These are phyloP conservation scores for Percina caprodes DNA, from an alignment of 2,113 vertebrate genomes.

Conservation along the genomic window DNA sequence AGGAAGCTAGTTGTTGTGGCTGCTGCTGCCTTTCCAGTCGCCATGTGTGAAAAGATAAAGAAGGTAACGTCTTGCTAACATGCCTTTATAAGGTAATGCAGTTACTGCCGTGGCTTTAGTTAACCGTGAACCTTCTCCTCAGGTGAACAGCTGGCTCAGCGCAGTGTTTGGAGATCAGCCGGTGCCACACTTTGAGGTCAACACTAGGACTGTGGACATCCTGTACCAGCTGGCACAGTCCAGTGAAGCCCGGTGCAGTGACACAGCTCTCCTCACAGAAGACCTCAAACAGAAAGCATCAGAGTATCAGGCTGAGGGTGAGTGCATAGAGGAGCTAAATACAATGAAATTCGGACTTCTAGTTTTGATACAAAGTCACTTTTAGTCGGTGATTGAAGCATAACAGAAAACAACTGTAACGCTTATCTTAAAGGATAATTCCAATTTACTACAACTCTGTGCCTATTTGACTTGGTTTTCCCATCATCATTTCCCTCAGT, in stretches of 20 bases:
- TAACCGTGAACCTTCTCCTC: background rate
- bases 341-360: too few relatives aligned
- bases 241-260: conserved; percentile 80
- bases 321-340: conserved; percentile 40
- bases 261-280: conserved; percentile 81
- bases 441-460: background rate
- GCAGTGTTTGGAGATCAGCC: conserved; percentile 74
- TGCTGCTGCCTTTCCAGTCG: background rate
- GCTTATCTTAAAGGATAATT: background rate
- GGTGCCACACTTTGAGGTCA: conserved; percentile 86
- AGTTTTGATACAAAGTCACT: background rate
- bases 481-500: background rate
- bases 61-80: conserved; percentile 51
- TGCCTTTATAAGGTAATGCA: rapidly evolving
- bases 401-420: background rate
- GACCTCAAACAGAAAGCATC: conserved; percentile 81
- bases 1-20: background rate
- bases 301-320: conserved; percentile 87
- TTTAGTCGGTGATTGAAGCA: background rate
- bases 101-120: background rate
- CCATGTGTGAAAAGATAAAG: conserved; percentile 79
- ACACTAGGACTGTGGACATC: conserved; percentile 82
- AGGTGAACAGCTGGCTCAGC: conserved; percentile 89
- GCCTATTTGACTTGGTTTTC: background rate
- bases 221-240: conserved; percentile 81